Conservation (phyloP, 2,113 vertebrate genomes). For the Turnix velox region DNA sequence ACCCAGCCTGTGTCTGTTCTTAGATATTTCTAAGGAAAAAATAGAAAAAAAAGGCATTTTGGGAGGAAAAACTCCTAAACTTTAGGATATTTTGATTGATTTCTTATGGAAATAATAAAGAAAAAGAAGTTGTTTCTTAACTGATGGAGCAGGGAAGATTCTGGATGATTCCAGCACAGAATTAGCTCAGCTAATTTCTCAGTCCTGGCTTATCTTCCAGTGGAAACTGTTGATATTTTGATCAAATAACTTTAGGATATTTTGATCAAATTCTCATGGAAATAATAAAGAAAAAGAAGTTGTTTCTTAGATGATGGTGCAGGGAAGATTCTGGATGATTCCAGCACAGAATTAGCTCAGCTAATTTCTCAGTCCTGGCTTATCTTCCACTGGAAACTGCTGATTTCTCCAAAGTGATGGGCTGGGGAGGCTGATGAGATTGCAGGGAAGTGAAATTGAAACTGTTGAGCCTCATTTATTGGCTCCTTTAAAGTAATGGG, state of each 20-base stretch:
- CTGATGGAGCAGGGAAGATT: neutral
- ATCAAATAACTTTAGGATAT: no score
- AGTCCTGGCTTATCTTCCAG: constrained; percentile 1
- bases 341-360: neutral
- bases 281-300: no score
- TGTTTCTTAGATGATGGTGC: neutral
- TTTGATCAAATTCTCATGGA: no score
- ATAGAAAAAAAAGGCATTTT: neutral
- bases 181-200: constrained; percentile 10
- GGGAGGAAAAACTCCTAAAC: neutral
- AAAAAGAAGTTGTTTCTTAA: neutral
- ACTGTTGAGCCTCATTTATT: constrained; percentile 55
- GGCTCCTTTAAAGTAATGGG: constrained; percentile 45
- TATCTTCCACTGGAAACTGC: constrained; percentile 42
- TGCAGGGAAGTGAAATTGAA: constrained; percentile 35
- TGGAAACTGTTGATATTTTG: constrained; percentile 55
- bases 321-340: constrained; percentile 30
- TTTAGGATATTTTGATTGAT: neutral
- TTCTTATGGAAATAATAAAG: no score
- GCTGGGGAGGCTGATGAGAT: constrained; percentile 48
- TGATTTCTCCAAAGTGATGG: constrained; percentile 50
- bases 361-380: neutral
- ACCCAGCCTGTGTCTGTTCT: no score
- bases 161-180: constrained; percentile 16
- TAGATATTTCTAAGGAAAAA: no score